Evolutionary conservation across 1,140 invertebrate species (phyloP).

Genomic region (Pectinophora gossypiella): DNA sequence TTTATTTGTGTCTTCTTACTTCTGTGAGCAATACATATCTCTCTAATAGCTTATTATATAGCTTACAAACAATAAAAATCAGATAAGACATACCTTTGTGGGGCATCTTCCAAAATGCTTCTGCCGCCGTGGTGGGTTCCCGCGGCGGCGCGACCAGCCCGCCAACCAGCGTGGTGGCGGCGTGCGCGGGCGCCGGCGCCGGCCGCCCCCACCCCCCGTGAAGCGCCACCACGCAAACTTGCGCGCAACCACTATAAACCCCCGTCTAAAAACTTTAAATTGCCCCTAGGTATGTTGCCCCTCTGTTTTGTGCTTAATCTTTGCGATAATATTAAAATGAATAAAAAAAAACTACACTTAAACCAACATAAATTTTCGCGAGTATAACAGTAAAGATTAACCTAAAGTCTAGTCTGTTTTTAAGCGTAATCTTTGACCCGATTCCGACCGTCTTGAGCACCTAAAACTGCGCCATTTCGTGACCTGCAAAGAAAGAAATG

Average conservation of each 20-base stretch:
- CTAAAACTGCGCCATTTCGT: conserved; percentile 19
- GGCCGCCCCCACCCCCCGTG: conserved; percentile 67
- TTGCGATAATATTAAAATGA: too few relatives aligned
- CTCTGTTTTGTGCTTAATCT: background rate
- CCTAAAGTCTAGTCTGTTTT: too few relatives aligned
- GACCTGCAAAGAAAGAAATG: conserved; percentile 56
- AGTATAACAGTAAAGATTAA: too few relatives aligned
- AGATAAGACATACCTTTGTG: conserved; percentile 76
- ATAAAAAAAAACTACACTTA: too few relatives aligned
- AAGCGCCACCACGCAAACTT: conserved; percentile 46
- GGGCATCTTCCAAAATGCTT: conserved; percentile 82
- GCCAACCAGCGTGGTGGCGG: conserved; percentile 75
- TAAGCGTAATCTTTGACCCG: background rate
- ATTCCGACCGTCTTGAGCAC: too few relatives aligned
- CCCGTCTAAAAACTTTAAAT: conserved; percentile 7
- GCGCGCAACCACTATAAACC: conserved; percentile 17
- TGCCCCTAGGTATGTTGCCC: background rate
- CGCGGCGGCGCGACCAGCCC: conserved; percentile 72
- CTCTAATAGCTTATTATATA: too few relatives aligned
- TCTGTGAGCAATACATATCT: too few relatives aligned
- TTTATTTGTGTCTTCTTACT: too few relatives aligned
- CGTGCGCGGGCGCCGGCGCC: conserved; percentile 73
- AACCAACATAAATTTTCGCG: too few relatives aligned
- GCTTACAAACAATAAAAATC: too few relatives aligned
- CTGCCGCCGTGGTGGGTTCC: conserved; percentile 78